Conservation (phyloP, 2,888 invertebrate genomes). For the Hydriomena furcata region DNA sequence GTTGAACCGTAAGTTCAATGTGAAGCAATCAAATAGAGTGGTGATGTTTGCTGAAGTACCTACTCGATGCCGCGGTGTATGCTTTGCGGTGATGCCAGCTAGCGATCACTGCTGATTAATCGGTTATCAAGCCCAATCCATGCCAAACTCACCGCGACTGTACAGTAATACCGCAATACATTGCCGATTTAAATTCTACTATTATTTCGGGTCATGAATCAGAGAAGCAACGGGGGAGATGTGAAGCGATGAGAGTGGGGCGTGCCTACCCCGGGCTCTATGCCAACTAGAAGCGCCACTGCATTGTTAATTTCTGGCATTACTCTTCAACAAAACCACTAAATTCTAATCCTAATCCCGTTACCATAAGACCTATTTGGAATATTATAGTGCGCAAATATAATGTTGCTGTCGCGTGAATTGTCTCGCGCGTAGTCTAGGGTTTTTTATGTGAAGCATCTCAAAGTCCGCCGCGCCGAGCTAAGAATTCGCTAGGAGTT, state of each 20-base stretch:
- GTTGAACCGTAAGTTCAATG: not conserved
- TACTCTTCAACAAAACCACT: constrained; percentile 40
- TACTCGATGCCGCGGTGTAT: not conserved
- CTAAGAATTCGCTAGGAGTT: constrained; percentile 56
- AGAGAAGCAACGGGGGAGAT: constrained; percentile 60
- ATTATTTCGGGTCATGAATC: constrained; percentile 62
- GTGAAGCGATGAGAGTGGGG: constrained; percentile 60
- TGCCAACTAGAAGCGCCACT: constrained; percentile 79
- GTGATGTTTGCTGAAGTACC: constrained; percentile 10
- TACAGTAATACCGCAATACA: constrained; percentile 47
- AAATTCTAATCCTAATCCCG: constrained; percentile 41
- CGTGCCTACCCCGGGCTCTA: constrained; percentile 65
- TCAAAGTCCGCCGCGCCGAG: constrained; percentile 61
- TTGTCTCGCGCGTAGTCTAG: constrained; percentile 75
- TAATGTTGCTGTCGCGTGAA: constrained; percentile 54
- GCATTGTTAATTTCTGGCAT: constrained; percentile 59
- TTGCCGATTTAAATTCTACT: constrained; percentile 54
- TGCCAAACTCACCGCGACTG: constrained; percentile 40
- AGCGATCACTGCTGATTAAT: constrained; percentile 17
- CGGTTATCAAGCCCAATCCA: constrained; percentile 42
- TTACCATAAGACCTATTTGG: constrained; percentile 50
- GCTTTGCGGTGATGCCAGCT: constrained; percentile 8
- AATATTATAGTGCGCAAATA: constrained; percentile 28
- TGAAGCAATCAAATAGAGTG: constrained; percentile 1
- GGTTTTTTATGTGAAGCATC: constrained; percentile 70